phyloP scores from a whole-genome alignment of 1,140 invertebrate species.

The Caenorhabditis elegans region WBcel235 BX284605.5:12828501-12829000 shows the following conservation, averaged over 20 bases:
- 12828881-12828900: neutral
- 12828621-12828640: neutral
- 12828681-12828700: neutral
- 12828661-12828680: neutral
- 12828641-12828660: neutral
- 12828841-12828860: neutral
- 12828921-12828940: neutral
- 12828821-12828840: neutral
- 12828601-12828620: neutral
- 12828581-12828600: neutral
- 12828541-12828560: neutral
- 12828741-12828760: neutral
- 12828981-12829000: constrained; percentile 25
- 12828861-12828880: neutral
- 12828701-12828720: neutral
- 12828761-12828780: constrained; percentile 13
- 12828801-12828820: neutral
- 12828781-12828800: neutral
- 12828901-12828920: neutral
- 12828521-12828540: too few relatives aligned
- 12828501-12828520: too few relatives aligned
- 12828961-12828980: neutral
- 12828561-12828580: neutral
- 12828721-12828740: neutral
- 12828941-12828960: neutral